phyloP scores from a whole-genome alignment of 2,113 vertebrate genomes.

The Vicugna pacos region DNA sequence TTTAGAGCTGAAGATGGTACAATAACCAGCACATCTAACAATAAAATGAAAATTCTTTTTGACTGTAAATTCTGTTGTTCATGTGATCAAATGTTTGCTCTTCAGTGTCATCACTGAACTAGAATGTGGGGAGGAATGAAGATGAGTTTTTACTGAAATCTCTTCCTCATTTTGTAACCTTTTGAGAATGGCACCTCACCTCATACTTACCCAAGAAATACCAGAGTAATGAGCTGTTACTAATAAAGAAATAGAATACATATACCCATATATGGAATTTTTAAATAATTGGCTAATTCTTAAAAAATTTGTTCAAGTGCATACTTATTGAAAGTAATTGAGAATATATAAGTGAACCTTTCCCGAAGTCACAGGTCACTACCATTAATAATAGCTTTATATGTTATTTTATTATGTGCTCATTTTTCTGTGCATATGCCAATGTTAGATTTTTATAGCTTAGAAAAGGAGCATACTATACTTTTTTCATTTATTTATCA shows the following conservation, averaged over 20 bases:
- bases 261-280: neutral
- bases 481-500: slow-evolving; percentile 15
- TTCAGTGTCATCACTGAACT: neutral
- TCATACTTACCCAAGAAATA: neutral
- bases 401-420: neutral
- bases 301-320: neutral
- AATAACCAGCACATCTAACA: neutral
- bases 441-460: neutral
- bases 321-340: slow-evolving; percentile 9
- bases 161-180: slow-evolving; percentile 5
- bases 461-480: neutral
- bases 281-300: neutral
- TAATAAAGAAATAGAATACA: neutral
- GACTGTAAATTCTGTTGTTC: neutral
- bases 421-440: neutral
- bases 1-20: neutral
- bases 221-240: slow-evolving; percentile 5
- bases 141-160: neutral
- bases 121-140: neutral
- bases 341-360: neutral
- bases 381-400: neutral
- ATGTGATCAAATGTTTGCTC: neutral
- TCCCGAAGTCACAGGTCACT: neutral
- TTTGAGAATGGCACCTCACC: neutral
- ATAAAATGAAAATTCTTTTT: slow-evolving; percentile 24